Evolutionary conservation across 2,113 vertebrate species (phyloP).

Genomic region (Physeter macrocephalus): DNA sequence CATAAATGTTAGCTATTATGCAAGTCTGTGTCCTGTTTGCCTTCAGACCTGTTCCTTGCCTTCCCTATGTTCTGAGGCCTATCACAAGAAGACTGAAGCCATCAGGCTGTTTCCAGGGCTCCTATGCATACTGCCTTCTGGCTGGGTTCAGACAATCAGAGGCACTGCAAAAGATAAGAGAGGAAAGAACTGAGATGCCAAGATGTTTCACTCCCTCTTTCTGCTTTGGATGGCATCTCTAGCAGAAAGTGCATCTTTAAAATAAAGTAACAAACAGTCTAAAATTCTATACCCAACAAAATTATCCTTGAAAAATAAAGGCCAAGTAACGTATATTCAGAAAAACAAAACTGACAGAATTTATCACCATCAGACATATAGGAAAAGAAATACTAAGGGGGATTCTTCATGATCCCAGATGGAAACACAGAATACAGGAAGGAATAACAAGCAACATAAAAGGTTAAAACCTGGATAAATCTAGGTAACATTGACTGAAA

Average conservation of each 20-base stretch:
- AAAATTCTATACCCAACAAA: constrained; percentile 2
- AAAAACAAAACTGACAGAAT: neutral
- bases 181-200: neutral
- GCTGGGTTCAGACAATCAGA: neutral
- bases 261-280: neutral
- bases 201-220: neutral
- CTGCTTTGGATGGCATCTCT: neutral
- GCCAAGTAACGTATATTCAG: neutral
- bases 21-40: neutral
- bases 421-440: neutral
- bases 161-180: neutral
- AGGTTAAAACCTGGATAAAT: neutral
- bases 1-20: neutral
- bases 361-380: neutral
- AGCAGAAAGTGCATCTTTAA: neutral
- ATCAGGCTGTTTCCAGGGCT: neutral
- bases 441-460: neutral
- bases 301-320: constrained; percentile 23
- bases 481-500: neutral
- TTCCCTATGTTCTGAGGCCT: neutral
- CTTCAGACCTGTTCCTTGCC: neutral
- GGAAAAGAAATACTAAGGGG: neutral
- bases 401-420: neutral
- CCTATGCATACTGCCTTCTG: neutral
- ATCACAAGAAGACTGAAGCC: neutral